Conservation (phyloP, 2,888 invertebrate genomes). For the Ochropleura leucogaster region DNA sequence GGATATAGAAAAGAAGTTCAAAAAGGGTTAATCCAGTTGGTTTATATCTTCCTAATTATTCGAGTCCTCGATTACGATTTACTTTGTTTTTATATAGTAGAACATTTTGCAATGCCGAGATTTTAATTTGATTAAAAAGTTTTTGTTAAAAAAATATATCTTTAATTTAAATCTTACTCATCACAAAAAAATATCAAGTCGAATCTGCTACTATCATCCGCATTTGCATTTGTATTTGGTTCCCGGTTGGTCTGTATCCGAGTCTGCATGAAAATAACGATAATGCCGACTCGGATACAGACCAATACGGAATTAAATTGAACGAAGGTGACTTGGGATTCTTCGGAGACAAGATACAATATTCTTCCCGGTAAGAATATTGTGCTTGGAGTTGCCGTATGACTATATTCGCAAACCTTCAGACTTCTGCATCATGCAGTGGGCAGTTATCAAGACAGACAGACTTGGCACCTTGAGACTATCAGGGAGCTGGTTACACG, state of each 20-base stretch:
- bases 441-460: too few relatives aligned
- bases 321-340: not conserved
- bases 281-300: not conserved
- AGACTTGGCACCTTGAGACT: not conserved
- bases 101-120: not conserved
- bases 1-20: not conserved
- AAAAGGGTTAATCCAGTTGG: not conserved
- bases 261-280: too few relatives aligned
- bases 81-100: not conserved
- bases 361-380: not conserved
- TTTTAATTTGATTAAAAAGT: slow-evolving; percentile 5
- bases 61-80: not conserved
- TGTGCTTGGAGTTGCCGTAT: not conserved
- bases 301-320: not conserved
- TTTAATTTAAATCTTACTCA: not conserved
- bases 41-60: not conserved
- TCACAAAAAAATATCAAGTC: not conserved
- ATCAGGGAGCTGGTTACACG: too few relatives aligned
- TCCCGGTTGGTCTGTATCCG: too few relatives aligned
- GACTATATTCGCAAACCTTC: not conserved
- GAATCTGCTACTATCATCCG: not conserved
- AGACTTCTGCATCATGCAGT: not conserved
- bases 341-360: not conserved
- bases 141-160: not conserved
- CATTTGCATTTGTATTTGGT: too few relatives aligned